Percentiles rank a stretch among this genome's conserved stretches.
These are phyloP conservation scores for Bryconaethiops microstoma DNA, from an alignment of 2,797 vertebrate species.

Conservation along the genomic window DNA sequence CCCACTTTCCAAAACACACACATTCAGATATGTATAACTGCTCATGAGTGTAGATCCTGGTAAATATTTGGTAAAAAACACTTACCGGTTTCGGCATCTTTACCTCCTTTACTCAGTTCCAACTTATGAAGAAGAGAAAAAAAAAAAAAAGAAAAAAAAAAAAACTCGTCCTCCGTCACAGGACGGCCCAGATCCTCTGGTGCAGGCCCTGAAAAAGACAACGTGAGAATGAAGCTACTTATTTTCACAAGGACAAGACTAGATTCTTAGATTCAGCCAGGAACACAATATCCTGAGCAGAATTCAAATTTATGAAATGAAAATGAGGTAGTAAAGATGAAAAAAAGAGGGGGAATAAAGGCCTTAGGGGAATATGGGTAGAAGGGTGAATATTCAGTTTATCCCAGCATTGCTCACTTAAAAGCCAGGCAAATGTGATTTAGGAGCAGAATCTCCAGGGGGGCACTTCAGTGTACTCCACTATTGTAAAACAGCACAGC, in stretches of 20 bases:
- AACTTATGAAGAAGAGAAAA: conserved; percentile 50
- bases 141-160: conserved; percentile 50
- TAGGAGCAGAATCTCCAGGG: no score
- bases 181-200: conserved; percentile 53
- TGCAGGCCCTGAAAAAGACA: conserved; percentile 62
- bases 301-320: no score
- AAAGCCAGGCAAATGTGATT: not conserved
- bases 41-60: no score
- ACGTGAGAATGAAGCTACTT: conserved; percentile 10
- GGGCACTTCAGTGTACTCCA: no score
- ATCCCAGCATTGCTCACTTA: not conserved
- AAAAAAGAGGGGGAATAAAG: not conserved
- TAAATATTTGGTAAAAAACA: conserved; percentile 28
- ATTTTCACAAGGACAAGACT: not conserved
- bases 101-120: conserved; percentile 71
- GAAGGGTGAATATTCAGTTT: not conserved
- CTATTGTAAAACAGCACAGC: no score
- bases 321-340: not conserved
- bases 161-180: conserved; percentile 55
- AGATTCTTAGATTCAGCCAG: not conserved
- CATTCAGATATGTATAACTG: no score
- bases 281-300: no score
- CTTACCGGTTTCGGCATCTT: conserved; percentile 96
- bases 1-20: not conserved
- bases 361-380: not conserved